Evolutionary conservation across 2,113 vertebrate genomes (phyloP).

Genomic region (Dascyllus trimaculatus): DNA sequence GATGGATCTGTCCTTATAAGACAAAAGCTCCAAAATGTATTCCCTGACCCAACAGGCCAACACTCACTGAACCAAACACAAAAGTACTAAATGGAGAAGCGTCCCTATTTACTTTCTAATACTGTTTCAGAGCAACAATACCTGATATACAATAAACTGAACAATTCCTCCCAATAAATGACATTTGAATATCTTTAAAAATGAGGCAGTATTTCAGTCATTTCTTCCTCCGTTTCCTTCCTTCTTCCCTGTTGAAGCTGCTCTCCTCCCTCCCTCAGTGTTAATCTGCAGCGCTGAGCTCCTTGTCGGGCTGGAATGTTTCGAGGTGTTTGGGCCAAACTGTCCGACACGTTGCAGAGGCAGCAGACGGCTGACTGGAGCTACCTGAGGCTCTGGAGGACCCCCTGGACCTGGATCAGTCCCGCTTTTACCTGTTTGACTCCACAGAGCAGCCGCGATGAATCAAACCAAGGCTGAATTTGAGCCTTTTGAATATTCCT

Average conservation of each 20-base stretch:
- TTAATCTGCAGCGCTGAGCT: slow-evolving; percentile 70
- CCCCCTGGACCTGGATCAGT: neutral
- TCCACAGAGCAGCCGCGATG: slow-evolving; percentile 51
- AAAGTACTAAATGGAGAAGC: too few species aligned
- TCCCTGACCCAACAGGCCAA: too few species aligned
- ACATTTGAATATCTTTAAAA: neutral
- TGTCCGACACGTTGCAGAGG: slow-evolving; percentile 30
- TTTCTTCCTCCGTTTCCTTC: slow-evolving; percentile 2
- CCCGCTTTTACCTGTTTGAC: slow-evolving; percentile 2
- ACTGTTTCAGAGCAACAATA: too few species aligned
- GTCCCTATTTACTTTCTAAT: too few species aligned
- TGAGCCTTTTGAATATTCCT: slow-evolving; percentile 73
- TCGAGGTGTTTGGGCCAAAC: slow-evolving; percentile 38
- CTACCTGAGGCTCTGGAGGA: slow-evolving; percentile 2
- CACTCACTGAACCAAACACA: too few species aligned
- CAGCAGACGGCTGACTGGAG: slow-evolving; percentile 27
- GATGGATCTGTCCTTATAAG: too few species aligned
- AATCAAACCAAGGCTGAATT: slow-evolving; percentile 66
- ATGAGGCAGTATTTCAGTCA: neutral
- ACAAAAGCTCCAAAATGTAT: too few species aligned
- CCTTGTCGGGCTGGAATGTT: slow-evolving; percentile 63
- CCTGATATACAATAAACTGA: too few species aligned
- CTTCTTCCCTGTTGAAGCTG: slow-evolving; percentile 3
- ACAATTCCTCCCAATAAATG: neutral
- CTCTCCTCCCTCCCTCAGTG: slow-evolving; percentile 17